Percentiles rank a stretch among this genome's conserved stretches.
phyloP scores from a whole-genome alignment of 1,140 invertebrate species.

The Hyles vespertilio region DNA sequence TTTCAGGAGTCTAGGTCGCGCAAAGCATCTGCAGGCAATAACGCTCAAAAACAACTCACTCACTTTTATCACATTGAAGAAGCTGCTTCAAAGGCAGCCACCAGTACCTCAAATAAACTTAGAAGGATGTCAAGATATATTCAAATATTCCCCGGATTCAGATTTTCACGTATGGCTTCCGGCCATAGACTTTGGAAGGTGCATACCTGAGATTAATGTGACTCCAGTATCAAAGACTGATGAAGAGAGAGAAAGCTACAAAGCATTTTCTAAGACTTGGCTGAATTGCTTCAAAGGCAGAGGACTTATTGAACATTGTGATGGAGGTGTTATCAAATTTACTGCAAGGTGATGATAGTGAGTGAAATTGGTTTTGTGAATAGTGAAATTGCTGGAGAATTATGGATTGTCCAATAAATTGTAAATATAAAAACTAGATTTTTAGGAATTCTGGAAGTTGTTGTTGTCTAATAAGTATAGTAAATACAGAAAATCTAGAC shows the following conservation, averaged over 20 bases:
- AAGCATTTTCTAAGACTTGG: conserved; percentile 64
- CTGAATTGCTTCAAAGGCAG: conserved; percentile 62
- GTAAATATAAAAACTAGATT: too few relatives aligned
- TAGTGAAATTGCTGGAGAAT: neutral
- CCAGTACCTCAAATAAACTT: conserved; percentile 67
- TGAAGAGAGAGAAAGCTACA: conserved; percentile 60
- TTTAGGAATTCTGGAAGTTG: too few relatives aligned
- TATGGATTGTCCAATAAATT: too few relatives aligned
- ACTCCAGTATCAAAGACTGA: conserved; percentile 52
- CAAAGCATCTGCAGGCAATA: conserved; percentile 58
- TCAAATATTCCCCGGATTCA: conserved; percentile 68
- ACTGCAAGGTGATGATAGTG: conserved; percentile 36
- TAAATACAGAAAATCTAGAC: too few relatives aligned
- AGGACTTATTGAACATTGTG: conserved; percentile 64
- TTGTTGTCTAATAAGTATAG: too few relatives aligned
- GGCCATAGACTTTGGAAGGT: conserved; percentile 59
- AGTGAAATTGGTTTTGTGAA: conserved; percentile 20
- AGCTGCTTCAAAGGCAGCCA: conserved; percentile 62
- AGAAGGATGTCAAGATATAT: conserved; percentile 67
- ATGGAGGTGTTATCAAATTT: conserved; percentile 56
- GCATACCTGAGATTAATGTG: conserved; percentile 63
- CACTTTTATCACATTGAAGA: conserved; percentile 70
- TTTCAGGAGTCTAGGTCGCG: conserved; percentile 55
- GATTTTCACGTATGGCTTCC: conserved; percentile 69
- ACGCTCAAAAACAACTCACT: conserved; percentile 60